Evolutionary conservation across 1,140 invertebrate species (phyloP).

Genomic region (Brachionus rubens): DNA sequence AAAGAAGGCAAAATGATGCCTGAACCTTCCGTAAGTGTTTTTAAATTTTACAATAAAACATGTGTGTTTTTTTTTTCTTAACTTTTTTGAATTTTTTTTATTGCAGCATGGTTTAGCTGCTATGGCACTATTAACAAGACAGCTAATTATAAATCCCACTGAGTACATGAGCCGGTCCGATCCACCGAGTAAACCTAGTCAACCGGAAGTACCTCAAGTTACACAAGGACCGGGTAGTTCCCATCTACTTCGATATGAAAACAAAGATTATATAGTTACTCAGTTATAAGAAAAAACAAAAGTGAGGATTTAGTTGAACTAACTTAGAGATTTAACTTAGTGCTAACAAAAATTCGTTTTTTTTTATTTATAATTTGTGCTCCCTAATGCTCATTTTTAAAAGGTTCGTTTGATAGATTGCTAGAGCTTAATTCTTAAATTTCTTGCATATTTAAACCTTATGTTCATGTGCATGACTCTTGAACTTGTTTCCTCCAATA

Average conservation of each 20-base stretch:
- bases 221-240: neutral
- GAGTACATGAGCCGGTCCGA: constrained; percentile 38
- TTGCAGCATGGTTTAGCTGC: constrained; percentile 45
- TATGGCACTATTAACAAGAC: constrained; percentile 45
- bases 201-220: neutral
- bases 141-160: constrained; percentile 44
- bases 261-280: constrained; percentile 23
- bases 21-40: constrained; percentile 18
- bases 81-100: constrained; percentile 7
- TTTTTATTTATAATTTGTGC: too few species aligned
- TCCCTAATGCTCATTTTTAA: too few species aligned
- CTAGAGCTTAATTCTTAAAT: neutral
- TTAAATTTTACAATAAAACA: neutral
- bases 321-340: neutral
- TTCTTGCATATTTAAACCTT: too few species aligned
- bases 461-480: too few species aligned
- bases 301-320: constrained; percentile 15
- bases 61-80: neutral
- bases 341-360: too few species aligned
- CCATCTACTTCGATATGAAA: neutral
- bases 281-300: constrained; percentile 18
- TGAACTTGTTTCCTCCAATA: too few species aligned
- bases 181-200: neutral
- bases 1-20: constrained; percentile 72
- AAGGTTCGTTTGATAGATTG: neutral